Evolutionary conservation across 2,113 vertebrate species (phyloP), one percentile per base, ranked within the genome.

Genomic region (Nesoenas mayeri): DNA sequence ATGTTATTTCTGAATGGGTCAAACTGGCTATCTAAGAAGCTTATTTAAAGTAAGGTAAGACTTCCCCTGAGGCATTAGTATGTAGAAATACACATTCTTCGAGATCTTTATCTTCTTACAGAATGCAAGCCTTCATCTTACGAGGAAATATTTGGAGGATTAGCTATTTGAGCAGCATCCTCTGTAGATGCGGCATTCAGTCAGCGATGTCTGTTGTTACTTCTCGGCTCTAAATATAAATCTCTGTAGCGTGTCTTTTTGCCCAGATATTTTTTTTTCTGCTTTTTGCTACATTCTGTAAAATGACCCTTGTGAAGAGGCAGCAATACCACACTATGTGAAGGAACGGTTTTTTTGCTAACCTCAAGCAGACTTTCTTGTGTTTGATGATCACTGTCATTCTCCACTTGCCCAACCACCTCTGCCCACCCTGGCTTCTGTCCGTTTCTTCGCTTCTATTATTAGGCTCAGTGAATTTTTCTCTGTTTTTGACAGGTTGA

Each of bases 1-100:
- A 17, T 17, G 75, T 92, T 92, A 80, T 84, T 94, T 96, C 80
- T 95, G 95, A 92, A 40, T 85, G 86, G 93, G 93, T 95, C 95
- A 94, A 82, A 87, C 66, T 88, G 48, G 67, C 74, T 94, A 94
- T 91, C 83, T 93, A 79, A 94, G 73, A 28, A 84, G 64, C 42
- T 89, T 96, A 65, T 92, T 91, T 96, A 85, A 89, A 85, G 86
- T 13, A 53, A 93, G 57, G 53, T 91, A 66, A 47, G 83, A 56
- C 77, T 79, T 88, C 51, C 88, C 92, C 62, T 84, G 83, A 95
- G 95, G 88, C 95, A 4, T 65, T 91, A 61, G 69, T 78, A 58
- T 8, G 0, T 72, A 85, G 84, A 86, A 93, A 92, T 77, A 22
- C 60, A 47, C 67, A 31, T 91, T 74, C 51, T 90, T 83, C 60